Conservation (phyloP, 2,797 vertebrate genomes). For the Tadarida brasiliensis region DNA sequence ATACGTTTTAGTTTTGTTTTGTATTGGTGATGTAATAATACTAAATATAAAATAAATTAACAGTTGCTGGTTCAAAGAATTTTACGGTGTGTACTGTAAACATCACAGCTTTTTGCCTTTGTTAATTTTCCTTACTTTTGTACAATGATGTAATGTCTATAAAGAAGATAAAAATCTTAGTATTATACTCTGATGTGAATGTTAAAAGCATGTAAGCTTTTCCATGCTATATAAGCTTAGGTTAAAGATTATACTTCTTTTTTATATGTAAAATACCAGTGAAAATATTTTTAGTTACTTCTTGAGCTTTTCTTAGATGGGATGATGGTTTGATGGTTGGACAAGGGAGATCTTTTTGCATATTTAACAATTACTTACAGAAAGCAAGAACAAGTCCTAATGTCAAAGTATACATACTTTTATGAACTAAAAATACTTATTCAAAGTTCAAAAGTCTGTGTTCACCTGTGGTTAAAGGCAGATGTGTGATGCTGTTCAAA, state of each 20-base stretch:
- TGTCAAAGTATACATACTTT: not conserved
- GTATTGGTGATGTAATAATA: slow-evolving; percentile 5
- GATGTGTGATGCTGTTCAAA: slow-evolving; percentile 94
- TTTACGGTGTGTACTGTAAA: slow-evolving; percentile 8
- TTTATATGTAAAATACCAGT: slow-evolving; percentile 34
- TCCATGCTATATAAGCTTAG: not conserved
- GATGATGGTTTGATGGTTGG: not conserved
- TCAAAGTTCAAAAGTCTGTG: slow-evolving; percentile 18
- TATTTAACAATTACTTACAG: slow-evolving; percentile 2
- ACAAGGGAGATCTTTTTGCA: not conserved
- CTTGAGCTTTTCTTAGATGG: slow-evolving; percentile 35
- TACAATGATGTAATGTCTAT: not conserved
- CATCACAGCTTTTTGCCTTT: not conserved
- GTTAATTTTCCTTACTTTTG: not conserved
- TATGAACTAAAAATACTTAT: slow-evolving; percentile 40
- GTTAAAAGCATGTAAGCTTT: slow-evolving; percentile 21
- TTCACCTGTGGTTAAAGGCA: slow-evolving; percentile 97
- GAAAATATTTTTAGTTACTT: slow-evolving; percentile 55
- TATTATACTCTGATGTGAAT: slow-evolving; percentile 4
- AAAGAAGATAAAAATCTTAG: slow-evolving; percentile 42
- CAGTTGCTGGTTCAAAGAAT: not conserved
- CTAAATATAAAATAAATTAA: slow-evolving; percentile 53
- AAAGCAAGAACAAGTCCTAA: slow-evolving; percentile 9
- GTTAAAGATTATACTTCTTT: not conserved
- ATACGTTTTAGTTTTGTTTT: not conserved